Evolutionary conservation across 2,113 vertebrate genomes (phyloP), one percentile per base, ranked within the genome.

Genomic region (Leptocoma aspasia): DNA sequence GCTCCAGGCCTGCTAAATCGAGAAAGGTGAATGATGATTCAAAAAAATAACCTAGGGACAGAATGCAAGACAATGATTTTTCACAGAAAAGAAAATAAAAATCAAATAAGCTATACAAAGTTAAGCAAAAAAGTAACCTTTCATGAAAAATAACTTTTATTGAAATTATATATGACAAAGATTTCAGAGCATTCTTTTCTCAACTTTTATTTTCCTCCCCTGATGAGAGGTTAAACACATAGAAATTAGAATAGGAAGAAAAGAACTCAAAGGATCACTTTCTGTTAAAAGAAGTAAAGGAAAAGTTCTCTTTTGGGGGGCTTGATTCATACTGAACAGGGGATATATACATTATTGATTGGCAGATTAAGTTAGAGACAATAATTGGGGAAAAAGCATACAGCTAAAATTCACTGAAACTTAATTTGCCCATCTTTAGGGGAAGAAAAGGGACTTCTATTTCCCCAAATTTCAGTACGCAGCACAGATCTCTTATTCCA

Each of bases 1-100:
- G 98, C 97, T 99, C 98, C 98, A 99, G 98, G 97, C 98, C 98
- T 97, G 98, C 98, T 98, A 99, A 98, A 98, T 99, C 98, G 97
- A 99, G 98, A 99, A 97, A 98, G 98, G 98, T 98, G 98, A 98
- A 98, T 98, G 98, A 98, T 97, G 99, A 99, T 97, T 98, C 99
- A 98, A 99, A 98, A 99, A 98, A 99, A 99, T 98, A 99, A 98
- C 98, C 98, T 98, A 98, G 96, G 93, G 96, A 98, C 97, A 99
- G 98, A 98, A 98, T 95, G 98, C 96, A 97, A 98, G 94, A 98
- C 94, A 98, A 90, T 97, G 96, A 98, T 92, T 96, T 96, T 97
- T 93, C 89, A 97, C 95, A 96, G 53, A 63, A 94, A 96, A 96
- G 81, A 86, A 96, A 95, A 97, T 82, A 71, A 96, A 94, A 96